These are phyloP conservation scores for Hermatobates lingyangjiaoensis DNA, from an alignment of 1,140 invertebrate genomes.

Conservation along the genomic window DNA sequence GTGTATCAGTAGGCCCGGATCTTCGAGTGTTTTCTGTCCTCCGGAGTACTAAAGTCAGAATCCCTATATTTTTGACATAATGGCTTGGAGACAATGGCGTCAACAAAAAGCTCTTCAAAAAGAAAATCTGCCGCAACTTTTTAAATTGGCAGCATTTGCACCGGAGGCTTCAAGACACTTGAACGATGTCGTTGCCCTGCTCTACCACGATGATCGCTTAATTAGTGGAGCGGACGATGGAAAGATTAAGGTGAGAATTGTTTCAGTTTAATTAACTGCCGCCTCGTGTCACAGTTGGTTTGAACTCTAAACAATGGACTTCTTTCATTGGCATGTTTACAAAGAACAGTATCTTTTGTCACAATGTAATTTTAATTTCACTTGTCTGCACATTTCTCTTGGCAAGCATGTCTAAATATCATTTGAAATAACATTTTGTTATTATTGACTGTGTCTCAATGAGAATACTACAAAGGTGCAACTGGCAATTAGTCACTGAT, in stretches of 20 bases:
- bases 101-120: background rate
- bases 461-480: no score
- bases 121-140: background rate
- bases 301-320: no score
- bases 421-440: no score
- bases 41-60: background rate
- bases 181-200: slow-evolving; percentile 23
- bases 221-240: slow-evolving; percentile 28
- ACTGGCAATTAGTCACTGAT: no score
- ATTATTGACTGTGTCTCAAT: no score
- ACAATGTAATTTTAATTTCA: no score
- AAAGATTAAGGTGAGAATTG: slow-evolving; percentile 27
- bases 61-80: background rate
- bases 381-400: no score
- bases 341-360: no score
- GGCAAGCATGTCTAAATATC: no score
- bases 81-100: background rate
- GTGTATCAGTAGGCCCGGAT: background rate
- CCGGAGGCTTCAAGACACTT: slow-evolving; percentile 22
- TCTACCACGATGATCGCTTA: slow-evolving; percentile 23
- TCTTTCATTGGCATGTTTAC: no score
- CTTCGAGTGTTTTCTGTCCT: background rate
- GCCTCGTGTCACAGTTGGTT: no score
- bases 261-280: no score
- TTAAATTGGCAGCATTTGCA: slow-evolving; percentile 14